Base-by-base conservation (phyloP, 2,888 invertebrate genomes). In the Clostera curtula region DNA sequence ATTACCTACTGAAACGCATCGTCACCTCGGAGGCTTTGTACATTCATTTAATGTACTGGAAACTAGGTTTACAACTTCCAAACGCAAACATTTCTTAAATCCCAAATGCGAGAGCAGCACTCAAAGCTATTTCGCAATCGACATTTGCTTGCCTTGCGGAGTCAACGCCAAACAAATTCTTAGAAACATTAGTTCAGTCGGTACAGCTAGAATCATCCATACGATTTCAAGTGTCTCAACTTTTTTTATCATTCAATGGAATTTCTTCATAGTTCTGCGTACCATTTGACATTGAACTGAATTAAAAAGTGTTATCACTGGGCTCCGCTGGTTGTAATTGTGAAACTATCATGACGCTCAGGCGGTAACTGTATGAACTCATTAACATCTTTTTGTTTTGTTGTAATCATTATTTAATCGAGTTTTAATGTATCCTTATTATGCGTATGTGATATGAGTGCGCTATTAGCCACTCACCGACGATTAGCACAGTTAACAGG, bases 41-140 rank as follows among this genome's bases (percentile, higher is more conserved):
- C 40, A 37, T 43, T 41, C 50, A 44, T 34, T 49, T 39, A 44
- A 55, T 43, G 50, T 50, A 49, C 53, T 33, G 56, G 66, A 63
- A 80, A 71, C 69, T 76, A 69, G 80, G 80, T 80, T 80, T 79
- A 80, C 70, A 66, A 52, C 76, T 51, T 60, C 44, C 55, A 60
- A 67, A 73, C 65, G 65, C 71, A 74, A 77, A 76, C 70, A 73
- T 68, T 74, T 64, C 68, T 64, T 59, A 71, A 71, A 68, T 71
- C 70, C 63, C 57, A 66, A 73, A 68, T 56, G 66, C 68, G 57
- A 66, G 62, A 56, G 45, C 45, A 54, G 56, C 33, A 32, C 56
- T 51, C 50, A 53, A 46, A 42, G 43, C 44, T 55, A 48, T 79
- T 72, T 75, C 65, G 68, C 74, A 77, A 79, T 64, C 63, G 56